phyloP scores from a whole-genome alignment of 2,113 vertebrate genomes.

The Odontesthes bonariensis region DNA sequence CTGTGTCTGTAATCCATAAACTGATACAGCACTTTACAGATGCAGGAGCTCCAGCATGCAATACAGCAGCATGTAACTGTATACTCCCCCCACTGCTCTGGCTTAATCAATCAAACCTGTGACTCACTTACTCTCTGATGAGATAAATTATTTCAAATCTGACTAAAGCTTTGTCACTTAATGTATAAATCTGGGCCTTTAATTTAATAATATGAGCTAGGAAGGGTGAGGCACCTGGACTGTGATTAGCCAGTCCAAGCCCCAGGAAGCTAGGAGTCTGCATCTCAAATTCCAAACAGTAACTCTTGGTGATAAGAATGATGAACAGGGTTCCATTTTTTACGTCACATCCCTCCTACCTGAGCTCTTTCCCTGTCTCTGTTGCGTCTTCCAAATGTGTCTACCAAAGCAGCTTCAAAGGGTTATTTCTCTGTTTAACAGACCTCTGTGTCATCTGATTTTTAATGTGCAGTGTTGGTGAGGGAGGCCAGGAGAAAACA shows the following conservation, averaged over 20 bases:
- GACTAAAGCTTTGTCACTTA: slow-evolving; percentile 69
- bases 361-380: slow-evolving; percentile 33
- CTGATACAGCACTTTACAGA: slow-evolving; percentile 56
- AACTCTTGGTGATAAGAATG: slow-evolving; percentile 30
- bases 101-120: slow-evolving; percentile 69
- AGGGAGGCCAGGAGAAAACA: slow-evolving; percentile 52
- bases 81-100: slow-evolving; percentile 49
- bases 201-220: slow-evolving; percentile 64
- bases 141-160: slow-evolving; percentile 79
- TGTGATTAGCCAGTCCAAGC: slow-evolving; percentile 57
- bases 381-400: slow-evolving; percentile 42
- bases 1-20: slow-evolving; percentile 50
- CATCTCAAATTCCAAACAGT: slow-evolving; percentile 37
- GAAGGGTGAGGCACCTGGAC: slow-evolving; percentile 48
- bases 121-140: slow-evolving; percentile 65
- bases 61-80: slow-evolving; percentile 62
- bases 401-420: slow-evolving; percentile 61
- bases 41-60: slow-evolving; percentile 37
- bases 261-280: slow-evolving; percentile 21
- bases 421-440: slow-evolving; percentile 61
- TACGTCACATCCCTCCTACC: slow-evolving; percentile 38
- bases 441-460: slow-evolving; percentile 63
- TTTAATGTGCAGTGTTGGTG: slow-evolving; percentile 61
- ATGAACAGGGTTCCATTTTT: slow-evolving; percentile 60
- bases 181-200: slow-evolving; percentile 72